Evolutionary conservation across 1,140 invertebrate species (phyloP).

Genomic region (Heliothis virescens): DNA sequence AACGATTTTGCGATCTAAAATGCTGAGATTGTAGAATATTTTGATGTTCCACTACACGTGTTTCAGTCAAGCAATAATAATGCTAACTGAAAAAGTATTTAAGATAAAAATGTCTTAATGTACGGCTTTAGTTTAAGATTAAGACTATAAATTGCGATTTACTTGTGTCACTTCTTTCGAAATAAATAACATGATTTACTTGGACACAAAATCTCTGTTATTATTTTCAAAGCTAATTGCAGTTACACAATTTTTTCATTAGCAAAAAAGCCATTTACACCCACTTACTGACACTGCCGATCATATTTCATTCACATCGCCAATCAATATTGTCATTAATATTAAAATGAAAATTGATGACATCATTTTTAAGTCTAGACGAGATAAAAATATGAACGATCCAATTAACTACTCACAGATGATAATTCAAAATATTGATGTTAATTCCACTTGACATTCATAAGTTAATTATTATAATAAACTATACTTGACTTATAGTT

Average conservation of each 20-base stretch:
- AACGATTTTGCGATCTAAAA: neutral
- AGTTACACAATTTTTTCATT: neutral
- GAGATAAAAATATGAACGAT: conserved; percentile 22
- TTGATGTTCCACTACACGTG: too few relatives aligned
- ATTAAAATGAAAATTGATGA: conserved; percentile 7
- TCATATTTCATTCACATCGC: neutral
- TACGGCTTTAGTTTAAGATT: too few relatives aligned
- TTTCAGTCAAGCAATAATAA: neutral
- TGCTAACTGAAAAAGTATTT: neutral
- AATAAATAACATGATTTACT: too few relatives aligned
- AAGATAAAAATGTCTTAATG: too few relatives aligned
- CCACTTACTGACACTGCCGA: neutral
- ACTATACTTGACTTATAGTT: conserved; percentile 9
- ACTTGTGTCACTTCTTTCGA: too few relatives aligned
- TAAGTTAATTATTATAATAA: conserved; percentile 14
- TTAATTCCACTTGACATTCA: conserved; percentile 8
- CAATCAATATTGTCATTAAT: neutral
- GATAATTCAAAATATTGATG: neutral
- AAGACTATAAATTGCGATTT: too few relatives aligned
- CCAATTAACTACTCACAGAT: neutral
- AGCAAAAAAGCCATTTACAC: neutral
- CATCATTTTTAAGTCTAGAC: conserved; percentile 8
- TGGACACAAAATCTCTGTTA: too few relatives aligned
- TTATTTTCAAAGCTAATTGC: too few relatives aligned
- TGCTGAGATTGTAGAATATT: too few relatives aligned